Base-by-base conservation (phyloP, 1,140 invertebrate genomes). In the Zaprionus camerounensis region DNA sequence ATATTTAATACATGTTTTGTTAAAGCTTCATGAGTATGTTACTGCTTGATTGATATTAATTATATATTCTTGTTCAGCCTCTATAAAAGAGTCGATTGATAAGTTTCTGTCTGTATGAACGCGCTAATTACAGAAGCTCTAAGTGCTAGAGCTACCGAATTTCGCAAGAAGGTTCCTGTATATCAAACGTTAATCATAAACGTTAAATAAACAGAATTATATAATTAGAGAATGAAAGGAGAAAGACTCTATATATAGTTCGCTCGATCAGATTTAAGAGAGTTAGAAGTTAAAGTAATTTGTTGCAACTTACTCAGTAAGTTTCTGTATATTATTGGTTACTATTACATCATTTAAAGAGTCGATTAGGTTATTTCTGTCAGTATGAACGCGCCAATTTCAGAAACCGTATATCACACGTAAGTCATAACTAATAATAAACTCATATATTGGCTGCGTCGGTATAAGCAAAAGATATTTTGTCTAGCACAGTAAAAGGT, bases 401-500 rank as follows among this genome's bases (percentile, higher is more conserved):
- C n/a, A 3, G 0, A 0, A n/a, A 4, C 5, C 6, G 2, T n/a
- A 44, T n/a, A n/a, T 7, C 7, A 9, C 3, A 46, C 7, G 2
- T 17, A 17, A 7, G 2, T 7, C 7, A 44, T 17, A 46, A 46
- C 3, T 0, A 9, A 46, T 20, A 17, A 34, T 11, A 11, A 34
- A 34, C 9, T 3, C 2, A 9, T 11, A 3, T 1, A 46, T 44
- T 9, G n/a, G 0, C n/a, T 6, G 5, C 6, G 0, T 44, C n/a
- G n/a, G 5, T 44, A 44, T 3, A 44, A 5, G 5, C 15, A 44
- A 44, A 2, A 2, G 6, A 7, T 17, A 44, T 2, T 17, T 2
- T 5, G 2, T n/a, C 15, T 64, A 77, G 26, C 59, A 72, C 6
- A 71, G 51, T 56, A 31, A 28, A 46, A 38, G 22, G 46, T 36